Conservation (phyloP, 2,888 invertebrate species). For the Tridacna crocea region DNA sequence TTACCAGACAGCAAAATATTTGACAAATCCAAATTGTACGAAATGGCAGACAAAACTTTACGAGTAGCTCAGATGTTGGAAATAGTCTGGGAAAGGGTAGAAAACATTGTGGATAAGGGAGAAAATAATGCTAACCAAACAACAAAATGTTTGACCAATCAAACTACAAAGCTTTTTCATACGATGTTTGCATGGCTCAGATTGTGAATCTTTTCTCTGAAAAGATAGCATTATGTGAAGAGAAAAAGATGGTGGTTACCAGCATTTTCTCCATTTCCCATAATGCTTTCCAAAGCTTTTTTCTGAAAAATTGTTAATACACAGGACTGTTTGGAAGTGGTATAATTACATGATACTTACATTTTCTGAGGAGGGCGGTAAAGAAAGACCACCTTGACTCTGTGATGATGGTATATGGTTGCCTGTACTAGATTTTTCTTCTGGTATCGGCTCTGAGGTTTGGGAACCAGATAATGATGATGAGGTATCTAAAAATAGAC, state of each 20-base stretch:
- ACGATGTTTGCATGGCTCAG: not conserved
- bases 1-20: too few relatives aligned
- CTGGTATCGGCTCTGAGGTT: constrained; percentile 45
- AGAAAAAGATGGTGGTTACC: not conserved
- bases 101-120: too few relatives aligned
- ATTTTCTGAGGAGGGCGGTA: constrained; percentile 49
- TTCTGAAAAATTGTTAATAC: too few relatives aligned
- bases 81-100: too few relatives aligned
- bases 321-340: too few relatives aligned
- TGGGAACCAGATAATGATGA: constrained; percentile 17
- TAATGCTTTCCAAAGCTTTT: too few relatives aligned
- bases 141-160: too few relatives aligned
- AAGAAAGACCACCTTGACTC: constrained; percentile 33
- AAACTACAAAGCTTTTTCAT: too few relatives aligned
- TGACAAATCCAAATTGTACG: too few relatives aligned
- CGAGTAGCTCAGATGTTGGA: too few relatives aligned
- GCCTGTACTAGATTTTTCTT: constrained; percentile 36
- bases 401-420: constrained; percentile 29
- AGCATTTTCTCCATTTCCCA: not conserved
- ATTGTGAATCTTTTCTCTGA: not conserved
- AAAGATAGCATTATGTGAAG: not conserved
- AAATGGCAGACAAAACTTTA: too few relatives aligned
- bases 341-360: constrained; percentile 24
- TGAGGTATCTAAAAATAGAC: constrained; percentile 23
- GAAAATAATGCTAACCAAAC: too few relatives aligned